These are phyloP conservation scores for Meles meles DNA, from an alignment of 2,113 vertebrate species.

Conservation along the genomic window DNA sequence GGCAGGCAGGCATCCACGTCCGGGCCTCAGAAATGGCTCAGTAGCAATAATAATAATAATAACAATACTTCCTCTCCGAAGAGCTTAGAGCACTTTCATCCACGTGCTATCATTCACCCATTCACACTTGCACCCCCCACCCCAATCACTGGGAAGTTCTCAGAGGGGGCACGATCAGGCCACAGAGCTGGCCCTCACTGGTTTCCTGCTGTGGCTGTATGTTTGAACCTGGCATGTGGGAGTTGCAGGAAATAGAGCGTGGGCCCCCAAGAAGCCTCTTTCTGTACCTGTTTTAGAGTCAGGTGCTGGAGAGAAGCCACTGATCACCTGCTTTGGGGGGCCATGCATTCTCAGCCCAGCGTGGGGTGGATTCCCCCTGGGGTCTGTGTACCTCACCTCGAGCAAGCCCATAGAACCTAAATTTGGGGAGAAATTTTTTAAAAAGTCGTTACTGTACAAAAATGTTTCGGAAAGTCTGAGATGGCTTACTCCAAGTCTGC, in stretches of 20 bases:
- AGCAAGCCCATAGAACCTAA: neutral
- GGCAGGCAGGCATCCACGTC: neutral
- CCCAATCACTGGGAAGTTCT: neutral
- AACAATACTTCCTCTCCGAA: neutral
- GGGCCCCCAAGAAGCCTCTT: neutral
- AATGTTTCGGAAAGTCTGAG: neutral
- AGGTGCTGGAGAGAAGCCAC: neutral
- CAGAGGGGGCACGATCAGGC: neutral
- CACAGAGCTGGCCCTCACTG: neutral
- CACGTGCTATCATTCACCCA: neutral
- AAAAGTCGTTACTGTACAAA: neutral
- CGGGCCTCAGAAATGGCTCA: neutral
- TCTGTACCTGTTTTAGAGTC: neutral
- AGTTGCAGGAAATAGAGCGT: neutral
- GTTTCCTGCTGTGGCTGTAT: neutral
- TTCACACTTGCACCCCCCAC: neutral
- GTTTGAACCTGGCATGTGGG: neutral
- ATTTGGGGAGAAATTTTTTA: neutral
- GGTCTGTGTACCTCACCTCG: neutral
- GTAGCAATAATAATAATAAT: neutral
- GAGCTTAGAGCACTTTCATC: neutral
- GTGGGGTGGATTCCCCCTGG: neutral
- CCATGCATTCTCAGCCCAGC: neutral
- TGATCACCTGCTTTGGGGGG: neutral
- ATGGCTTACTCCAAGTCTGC: neutral